These are phyloP conservation scores for Phoxinus phoxinus DNA, from an alignment of 2,113 vertebrate genomes.

Conservation along the genomic window DNA sequence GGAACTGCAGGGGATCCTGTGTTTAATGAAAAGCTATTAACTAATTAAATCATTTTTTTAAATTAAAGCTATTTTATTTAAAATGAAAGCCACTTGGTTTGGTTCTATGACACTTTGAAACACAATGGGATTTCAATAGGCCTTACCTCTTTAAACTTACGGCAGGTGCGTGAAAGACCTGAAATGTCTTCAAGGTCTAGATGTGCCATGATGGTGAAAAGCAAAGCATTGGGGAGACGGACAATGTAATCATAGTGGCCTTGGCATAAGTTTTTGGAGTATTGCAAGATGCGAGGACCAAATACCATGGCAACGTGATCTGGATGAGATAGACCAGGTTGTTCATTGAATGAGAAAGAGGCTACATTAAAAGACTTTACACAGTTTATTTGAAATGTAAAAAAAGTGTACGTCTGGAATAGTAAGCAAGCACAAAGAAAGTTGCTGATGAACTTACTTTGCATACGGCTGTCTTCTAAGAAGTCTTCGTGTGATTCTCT, in stretches of 20 bases:
- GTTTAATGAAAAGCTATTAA: too few relatives aligned
- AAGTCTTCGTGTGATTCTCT: constrained; percentile 76
- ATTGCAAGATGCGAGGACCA: constrained; percentile 74
- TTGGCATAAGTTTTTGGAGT: constrained; percentile 77
- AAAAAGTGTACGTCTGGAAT: not conserved
- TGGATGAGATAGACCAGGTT: constrained; percentile 55
- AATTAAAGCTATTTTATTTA: not conserved
- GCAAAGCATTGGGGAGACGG: constrained; percentile 77
- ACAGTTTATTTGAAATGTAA: not conserved
- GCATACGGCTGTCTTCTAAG: constrained; percentile 75
- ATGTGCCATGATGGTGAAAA: constrained; percentile 80
- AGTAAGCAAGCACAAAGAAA: not conserved
- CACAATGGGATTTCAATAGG: not conserved
- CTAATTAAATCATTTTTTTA: too few relatives aligned
- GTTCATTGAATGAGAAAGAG: not conserved
- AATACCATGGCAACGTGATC: constrained; percentile 79
- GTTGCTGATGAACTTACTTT: constrained; percentile 69
- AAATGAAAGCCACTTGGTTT: not conserved
- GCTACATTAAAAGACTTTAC: not conserved
- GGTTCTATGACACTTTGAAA: not conserved
- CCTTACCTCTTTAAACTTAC: constrained; percentile 77
- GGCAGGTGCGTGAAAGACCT: constrained; percentile 79
- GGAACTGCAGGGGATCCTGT: too few relatives aligned
- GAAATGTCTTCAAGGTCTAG: constrained; percentile 83
- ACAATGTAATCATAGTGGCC: constrained; percentile 84